Base-by-base conservation (phyloP, 1,140 invertebrate species). In the Platorchestia sp. region DNA sequence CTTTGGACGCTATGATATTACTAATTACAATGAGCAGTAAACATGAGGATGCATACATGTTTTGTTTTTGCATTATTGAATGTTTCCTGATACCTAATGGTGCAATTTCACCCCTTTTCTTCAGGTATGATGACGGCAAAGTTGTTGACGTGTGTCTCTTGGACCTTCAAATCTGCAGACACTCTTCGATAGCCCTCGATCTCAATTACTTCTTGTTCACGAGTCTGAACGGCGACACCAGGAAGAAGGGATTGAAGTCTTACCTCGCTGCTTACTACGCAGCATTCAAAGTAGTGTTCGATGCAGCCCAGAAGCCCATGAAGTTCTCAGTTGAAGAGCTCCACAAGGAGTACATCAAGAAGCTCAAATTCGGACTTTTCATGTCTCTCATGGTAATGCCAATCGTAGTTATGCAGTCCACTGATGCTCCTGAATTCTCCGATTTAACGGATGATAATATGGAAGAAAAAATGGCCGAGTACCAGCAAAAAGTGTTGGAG, bases 151-250 rank as follows among this genome's bases (percentile, higher is more conserved):
- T 95, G 36, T 86, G 95, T 41, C 86, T 95, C 7, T 40, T 95
- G 53, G 95, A 95, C 86, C 95, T 95, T 10, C 95, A 95, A 51
- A 86, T 95, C 86, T 42, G 41, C 53, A 7, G 95, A n/a, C 53
- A 44, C 53, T 51, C 95, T 7, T 95, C 95, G 6, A 51, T 87
- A 19, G 95, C 95, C 22, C 43, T 95, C 42, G 95, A 95, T 95
- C 53, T 95, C 42, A 95, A 95, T 45, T 95, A 95, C 95, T 53
- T 95, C 40, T 59, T 95, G 7, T 95, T 86, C 95, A 95, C 86
- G 45, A 86, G 95, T 40, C 53, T 95, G 42, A 95, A 95, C 86
- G 95, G 95, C 44, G 95, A 95, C 91, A 93, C 91, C 41, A 93
- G 91, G 45, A 93, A 40, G 91, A 93, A 93, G 47, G 91, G 91